Conservation (phyloP, 2,888 invertebrate genomes). For the Mystacides longicornis region DNA sequence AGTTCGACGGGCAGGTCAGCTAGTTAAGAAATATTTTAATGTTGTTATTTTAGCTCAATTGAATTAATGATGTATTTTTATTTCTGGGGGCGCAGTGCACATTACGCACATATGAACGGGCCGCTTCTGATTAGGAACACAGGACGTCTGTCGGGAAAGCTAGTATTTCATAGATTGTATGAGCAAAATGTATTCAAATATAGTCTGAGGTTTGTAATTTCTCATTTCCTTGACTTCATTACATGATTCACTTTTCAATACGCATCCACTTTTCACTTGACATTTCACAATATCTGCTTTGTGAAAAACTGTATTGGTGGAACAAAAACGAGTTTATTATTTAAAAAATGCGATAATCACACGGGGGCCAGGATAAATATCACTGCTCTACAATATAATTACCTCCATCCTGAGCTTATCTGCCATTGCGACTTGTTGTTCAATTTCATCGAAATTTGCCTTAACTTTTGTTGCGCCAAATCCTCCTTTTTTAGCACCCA, state of each 20-base stretch:
- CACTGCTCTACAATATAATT: background rate
- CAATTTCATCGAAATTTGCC: slow-evolving; percentile 91
- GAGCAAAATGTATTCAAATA: background rate
- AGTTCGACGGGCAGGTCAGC: too few relatives aligned
- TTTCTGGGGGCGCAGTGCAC: too few relatives aligned
- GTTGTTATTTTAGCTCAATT: too few relatives aligned
- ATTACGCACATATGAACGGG: too few relatives aligned
- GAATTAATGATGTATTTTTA: too few relatives aligned
- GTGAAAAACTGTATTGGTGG: background rate
- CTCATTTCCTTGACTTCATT: background rate
- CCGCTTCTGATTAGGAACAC: too few relatives aligned
- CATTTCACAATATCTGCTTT: background rate
- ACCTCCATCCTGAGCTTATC: slow-evolving; percentile 62
- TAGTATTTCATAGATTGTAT: background rate
- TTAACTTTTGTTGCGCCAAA: slow-evolving; percentile 93
- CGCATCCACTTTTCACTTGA: background rate
- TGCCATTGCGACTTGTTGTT: slow-evolving; percentile 79
- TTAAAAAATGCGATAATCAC: too few relatives aligned
- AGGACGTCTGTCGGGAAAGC: too few relatives aligned
- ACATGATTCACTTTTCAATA: background rate
- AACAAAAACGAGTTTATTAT: background rate
- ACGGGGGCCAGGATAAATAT: background rate
- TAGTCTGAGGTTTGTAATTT: background rate
- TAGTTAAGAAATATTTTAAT: too few relatives aligned
- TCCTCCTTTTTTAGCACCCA: slow-evolving; percentile 81